Percentiles rank a stretch among this genome's conserved stretches.
Evolutionary conservation across 2,888 invertebrate genomes (phyloP).

Genomic region (Nephrotoma flavescens): DNA sequence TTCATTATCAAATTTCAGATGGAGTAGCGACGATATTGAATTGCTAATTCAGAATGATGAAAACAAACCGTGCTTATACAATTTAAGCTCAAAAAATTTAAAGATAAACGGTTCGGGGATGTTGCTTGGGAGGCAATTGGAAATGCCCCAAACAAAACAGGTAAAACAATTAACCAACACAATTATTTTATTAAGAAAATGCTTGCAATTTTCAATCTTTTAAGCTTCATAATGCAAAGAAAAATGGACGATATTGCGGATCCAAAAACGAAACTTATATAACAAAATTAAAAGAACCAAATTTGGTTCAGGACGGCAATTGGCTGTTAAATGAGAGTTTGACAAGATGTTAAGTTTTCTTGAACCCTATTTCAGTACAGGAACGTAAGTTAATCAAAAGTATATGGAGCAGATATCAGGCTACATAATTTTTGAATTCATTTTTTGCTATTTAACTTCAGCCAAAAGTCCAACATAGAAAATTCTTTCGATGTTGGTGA

Average conservation of each 20-base stretch:
- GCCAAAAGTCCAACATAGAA: no score
- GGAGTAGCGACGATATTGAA: neutral
- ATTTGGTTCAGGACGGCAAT: neutral
- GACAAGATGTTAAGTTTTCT: neutral
- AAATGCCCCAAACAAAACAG: neutral
- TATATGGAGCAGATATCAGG: no score
- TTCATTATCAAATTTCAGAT: neutral
- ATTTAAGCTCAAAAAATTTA: no score
- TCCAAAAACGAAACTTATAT: no score
- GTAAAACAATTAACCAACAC: neutral
- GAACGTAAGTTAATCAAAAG: neutral
- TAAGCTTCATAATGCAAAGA: neutral
- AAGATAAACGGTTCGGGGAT: no score
- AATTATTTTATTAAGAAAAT: neutral
- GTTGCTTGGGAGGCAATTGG: neutral
- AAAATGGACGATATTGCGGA: no score
- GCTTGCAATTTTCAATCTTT: neutral
- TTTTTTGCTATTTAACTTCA: no score
- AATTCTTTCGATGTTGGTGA: no score
- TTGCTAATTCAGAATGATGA: neutral
- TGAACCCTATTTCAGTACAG: neutral
- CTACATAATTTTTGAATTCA: no score
- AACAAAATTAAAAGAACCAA: no score
- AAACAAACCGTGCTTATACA: no score
- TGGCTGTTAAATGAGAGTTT: neutral